phyloP scores from a whole-genome alignment of 2,888 invertebrate genomes.

The Phanerotoma sp. region DNA sequence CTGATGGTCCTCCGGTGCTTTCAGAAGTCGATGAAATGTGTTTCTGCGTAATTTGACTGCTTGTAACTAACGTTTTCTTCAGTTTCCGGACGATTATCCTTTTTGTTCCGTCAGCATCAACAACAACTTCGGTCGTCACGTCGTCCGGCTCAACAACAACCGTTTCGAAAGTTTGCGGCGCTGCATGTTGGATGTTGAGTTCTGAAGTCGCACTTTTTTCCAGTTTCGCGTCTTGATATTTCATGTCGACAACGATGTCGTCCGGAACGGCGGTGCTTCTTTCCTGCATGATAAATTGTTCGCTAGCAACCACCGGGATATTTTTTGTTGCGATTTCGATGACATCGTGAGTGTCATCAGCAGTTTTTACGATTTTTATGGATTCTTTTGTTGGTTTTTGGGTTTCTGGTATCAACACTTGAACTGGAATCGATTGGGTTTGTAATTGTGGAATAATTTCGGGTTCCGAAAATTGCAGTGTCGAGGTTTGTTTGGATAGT shows the following conservation, averaged over 20 bases:
- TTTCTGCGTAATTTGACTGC: constrained; percentile 66
- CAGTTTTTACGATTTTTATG: constrained; percentile 51
- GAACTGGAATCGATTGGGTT: constrained; percentile 37
- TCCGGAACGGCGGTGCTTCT: constrained; percentile 45
- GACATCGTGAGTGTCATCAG: constrained; percentile 52
- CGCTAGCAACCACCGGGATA: constrained; percentile 32
- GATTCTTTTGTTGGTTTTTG: constrained; percentile 44
- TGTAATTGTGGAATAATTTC: neutral
- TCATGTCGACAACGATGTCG: constrained; percentile 71
- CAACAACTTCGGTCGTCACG: constrained; percentile 77
- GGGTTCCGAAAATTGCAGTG: constrained; percentile 38
- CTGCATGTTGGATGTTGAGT: constrained; percentile 70
- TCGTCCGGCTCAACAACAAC: constrained; percentile 80
- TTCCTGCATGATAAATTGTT: constrained; percentile 31
- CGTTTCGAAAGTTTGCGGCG: constrained; percentile 78
- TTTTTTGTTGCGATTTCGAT: constrained; percentile 56
- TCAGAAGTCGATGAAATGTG: constrained; percentile 63
- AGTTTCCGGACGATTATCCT: constrained; percentile 76
- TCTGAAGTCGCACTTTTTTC: constrained; percentile 64
- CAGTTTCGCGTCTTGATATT: constrained; percentile 64
- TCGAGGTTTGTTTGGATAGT: constrained; percentile 49
- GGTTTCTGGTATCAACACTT: constrained; percentile 40
- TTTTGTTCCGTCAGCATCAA: constrained; percentile 78
- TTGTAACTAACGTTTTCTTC: constrained; percentile 66
- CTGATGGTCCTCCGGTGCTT: too few relatives aligned